Evolutionary conservation across 2,113 vertebrate genomes (phyloP), one percentile per base, ranked within the genome.

Genomic region (Caranx melampygus): DNA sequence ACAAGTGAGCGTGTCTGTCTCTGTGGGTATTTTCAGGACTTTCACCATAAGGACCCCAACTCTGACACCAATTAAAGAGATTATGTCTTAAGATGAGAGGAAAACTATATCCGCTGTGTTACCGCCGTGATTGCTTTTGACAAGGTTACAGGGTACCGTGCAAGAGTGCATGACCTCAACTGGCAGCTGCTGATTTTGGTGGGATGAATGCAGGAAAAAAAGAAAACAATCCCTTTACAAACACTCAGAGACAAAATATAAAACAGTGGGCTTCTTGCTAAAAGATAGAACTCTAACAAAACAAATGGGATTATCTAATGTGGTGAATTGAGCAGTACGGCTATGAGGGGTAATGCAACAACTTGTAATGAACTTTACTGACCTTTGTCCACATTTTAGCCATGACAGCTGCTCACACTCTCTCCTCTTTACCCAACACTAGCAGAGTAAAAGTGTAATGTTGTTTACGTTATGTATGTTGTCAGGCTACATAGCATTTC

Each of bases 21-120:
- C 93, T 95, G 95, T 96, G 95, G 95, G 95, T 96, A 96, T 96
- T 97, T 96, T 95, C 94, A 90, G 86, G 78, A 94, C 84, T 94
- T 96, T 97, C 95, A 96, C 89, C 94, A 93, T 93, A 93, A 93
- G 95, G 91, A 96, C 94, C 95, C 93, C 94, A 94, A 91, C 89
- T 90, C 68, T 92, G 94, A 98, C 96, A 96, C 96, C 97, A 98
- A 98, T 98, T 98, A 99, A 96, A 97, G 94, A 98, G 96, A 98
- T 98, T 98, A 97, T 95, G 96, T 97, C 95, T 97, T 95, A 94
- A 94, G 82, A 92, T 95, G 94, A 97, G 96, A 96, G 95, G 95
- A 95, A 95, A 96, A 94, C 95, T 92, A 89, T 93, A 93, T 94
- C 92, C 79, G 91, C 40, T 94, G 95, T 93, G 93, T 93, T 95